Evolutionary conservation across 2,888 invertebrate genomes (phyloP), one percentile per base, ranked within the genome.

Genomic region (Macropis europaea): DNA sequence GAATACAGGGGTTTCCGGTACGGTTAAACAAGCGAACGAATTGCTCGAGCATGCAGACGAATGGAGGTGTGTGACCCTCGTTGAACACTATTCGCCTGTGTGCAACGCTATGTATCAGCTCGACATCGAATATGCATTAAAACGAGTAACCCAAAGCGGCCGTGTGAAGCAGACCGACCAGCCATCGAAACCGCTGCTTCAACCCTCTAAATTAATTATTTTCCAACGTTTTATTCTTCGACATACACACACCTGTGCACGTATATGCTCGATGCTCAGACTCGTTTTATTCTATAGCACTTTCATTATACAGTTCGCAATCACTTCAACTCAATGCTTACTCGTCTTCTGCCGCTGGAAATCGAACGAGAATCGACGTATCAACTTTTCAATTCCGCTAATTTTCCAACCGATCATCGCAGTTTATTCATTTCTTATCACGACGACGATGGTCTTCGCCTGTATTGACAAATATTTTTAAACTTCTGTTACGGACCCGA

Each of bases 51-150:
- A 50, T 32, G 36, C n/a, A 28, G 30, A 15, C 28, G 36, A 56
- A 67, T 71, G 54, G 61, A 71, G 50, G 71, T 52, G 42, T 57
- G 36, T 11, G 32, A 24, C 43, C 19, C 48, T 30, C 24, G 52
- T 11, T 17, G 47, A 22, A 15, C 40, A 4, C 19, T 17, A 57
- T 54, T 48, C 67, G 7, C 24, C 15, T 52, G 45, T 5, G 11
- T 17, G 43, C 34, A 34, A 15, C 34, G 2, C 54, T n/a, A 28
- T 47, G 54, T 19, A 40, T 26, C 45, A 34, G 7, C 6, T 57
- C 53, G 38, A 78, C 85, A 84, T 85, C 78, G 82, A 83, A 80
- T 83, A 82, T 83, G 84, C 84, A 85, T 85, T 85, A 84, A 84
- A 85, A 79, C 80, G 73, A 73, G 79, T 64, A 71, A 70, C 59